These are phyloP conservation scores for Micrastur ruficollis DNA, from an alignment of 2,797 vertebrate species.

Conservation along the genomic window DNA sequence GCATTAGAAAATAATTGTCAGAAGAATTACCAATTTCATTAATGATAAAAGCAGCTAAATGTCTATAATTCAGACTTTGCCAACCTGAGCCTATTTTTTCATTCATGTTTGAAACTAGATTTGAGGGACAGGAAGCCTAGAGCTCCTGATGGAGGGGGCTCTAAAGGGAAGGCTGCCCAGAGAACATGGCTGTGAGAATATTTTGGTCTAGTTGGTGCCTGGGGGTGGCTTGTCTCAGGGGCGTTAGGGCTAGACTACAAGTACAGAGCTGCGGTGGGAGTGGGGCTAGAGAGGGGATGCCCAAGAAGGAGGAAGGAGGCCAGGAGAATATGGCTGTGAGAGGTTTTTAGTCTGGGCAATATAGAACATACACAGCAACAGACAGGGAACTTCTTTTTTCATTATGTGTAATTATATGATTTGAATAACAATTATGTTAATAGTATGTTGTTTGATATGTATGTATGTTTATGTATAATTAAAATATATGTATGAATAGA, in stretches of 20 bases:
- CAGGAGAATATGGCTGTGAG: not conserved
- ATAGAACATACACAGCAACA: not conserved
- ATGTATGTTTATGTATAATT: not conserved
- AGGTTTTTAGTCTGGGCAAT: not conserved
- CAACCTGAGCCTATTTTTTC: not conserved
- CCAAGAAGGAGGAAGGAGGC: rapidly evolving
- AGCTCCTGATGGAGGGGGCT: not conserved
- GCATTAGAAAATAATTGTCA: not conserved
- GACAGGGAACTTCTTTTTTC: not conserved
- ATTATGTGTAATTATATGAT: not conserved
- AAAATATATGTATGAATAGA: not conserved
- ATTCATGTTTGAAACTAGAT: not conserved
- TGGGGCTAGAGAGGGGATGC: not conserved
- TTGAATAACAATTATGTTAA: not conserved
- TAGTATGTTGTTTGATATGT: not conserved
- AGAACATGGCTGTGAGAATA: not conserved
- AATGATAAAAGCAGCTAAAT: not conserved
- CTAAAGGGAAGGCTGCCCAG: not conserved
- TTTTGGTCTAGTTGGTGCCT: not conserved
- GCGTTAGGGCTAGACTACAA: not conserved
- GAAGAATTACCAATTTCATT: not conserved
- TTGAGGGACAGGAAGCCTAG: not conserved
- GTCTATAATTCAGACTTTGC: not conserved
- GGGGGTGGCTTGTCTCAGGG: not conserved
- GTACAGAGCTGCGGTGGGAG: not conserved